A percentile compares a stretch with the other conserved stretches of the same genome.
Evolutionary conservation across 2,888 invertebrate species (phyloP).

Genomic region (Drosophila acutilabella): DNA sequence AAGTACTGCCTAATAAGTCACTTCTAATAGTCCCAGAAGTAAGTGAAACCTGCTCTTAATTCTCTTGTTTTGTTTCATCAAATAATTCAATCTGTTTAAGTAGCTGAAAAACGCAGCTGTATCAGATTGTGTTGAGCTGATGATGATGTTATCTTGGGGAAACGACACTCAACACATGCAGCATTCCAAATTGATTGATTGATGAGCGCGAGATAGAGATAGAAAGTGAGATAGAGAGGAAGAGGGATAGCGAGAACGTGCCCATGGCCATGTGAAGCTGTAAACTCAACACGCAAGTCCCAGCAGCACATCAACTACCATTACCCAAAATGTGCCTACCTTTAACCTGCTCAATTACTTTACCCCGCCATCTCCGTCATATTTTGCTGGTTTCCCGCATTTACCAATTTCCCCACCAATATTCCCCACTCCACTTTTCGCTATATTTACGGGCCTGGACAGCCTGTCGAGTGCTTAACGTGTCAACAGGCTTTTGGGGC

Average conservation of each 20-base stretch:
- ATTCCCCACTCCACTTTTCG: neutral
- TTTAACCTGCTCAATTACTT: constrained; percentile 19
- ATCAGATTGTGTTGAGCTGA: constrained; percentile 1
- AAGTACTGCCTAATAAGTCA: neutral
- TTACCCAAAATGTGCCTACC: constrained; percentile 31
- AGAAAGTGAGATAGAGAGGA: neutral
- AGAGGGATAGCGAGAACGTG: neutral
- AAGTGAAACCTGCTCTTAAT: neutral
- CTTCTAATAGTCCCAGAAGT: neutral
- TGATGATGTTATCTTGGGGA: constrained; percentile 12
- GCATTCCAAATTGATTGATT: constrained; percentile 34
- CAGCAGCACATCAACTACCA: constrained; percentile 32
- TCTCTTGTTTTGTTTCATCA: neutral
- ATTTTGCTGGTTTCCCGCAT: neutral
- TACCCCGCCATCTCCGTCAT: neutral
- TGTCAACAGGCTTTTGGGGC: constrained; percentile 43
- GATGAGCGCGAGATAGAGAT: constrained; percentile 10
- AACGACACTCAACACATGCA: constrained; percentile 10
- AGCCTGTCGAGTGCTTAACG: constrained; percentile 41
- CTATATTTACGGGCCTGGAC: neutral
- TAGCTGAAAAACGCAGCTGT: constrained; percentile 14
- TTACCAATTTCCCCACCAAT: neutral
- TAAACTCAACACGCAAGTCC: constrained; percentile 22
- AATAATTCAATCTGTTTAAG: constrained; percentile 9
- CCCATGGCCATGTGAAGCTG: neutral